Base-by-base conservation (phyloP, 2,797 vertebrate genomes). In the Basileuterus tristriatus region DNA sequence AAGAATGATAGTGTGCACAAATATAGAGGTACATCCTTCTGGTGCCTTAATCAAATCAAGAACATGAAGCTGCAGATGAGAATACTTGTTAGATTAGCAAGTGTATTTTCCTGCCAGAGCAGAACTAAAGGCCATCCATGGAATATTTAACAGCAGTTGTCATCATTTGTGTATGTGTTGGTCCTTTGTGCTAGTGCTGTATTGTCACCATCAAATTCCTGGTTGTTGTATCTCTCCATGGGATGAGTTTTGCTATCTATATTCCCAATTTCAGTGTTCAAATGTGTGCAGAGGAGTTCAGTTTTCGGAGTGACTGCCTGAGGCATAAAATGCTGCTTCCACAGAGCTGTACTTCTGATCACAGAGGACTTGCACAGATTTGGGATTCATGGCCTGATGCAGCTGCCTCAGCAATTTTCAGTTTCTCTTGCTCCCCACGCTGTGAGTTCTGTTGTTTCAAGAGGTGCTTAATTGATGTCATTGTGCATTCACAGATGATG, bases 351-450 rank as follows among this genome's bases (percentile, higher is more conserved):
- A n/a, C 77, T 65, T 88, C 47, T 79, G 44, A 86, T 81, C 43
- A 52, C 63, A 83, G 83, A 69, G 83, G 90, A 71, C 63, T 23
- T 39, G 36, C 47, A 13, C 3, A 6, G 72, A 59, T 81, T 88
- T 91, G 82, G 72, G 82, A 96, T 93, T 92, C 41, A 17, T 49
- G 75, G 76, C 83, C 72, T 75, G 80, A n/a, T 69, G 76, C 90
- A 93, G 87, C 85, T 86, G 91, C 67, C 85, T 96, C 91, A 91
- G 89, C 89, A 91, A 24, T 91, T 93, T 83, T 50, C 64, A 62
- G 12, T 91, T 87, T 81, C 74, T 85, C 67, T 75, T 69, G 79
- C 72, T 96, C 87, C 63, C 63, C 67, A 14, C 0, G 5, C 91
- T 74, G 10, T 2, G 29, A 87, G 24, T 95, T 78, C 15, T 75